Conservation (phyloP, 2,113 vertebrate species). For the Phyllostomus discolor region DNA sequence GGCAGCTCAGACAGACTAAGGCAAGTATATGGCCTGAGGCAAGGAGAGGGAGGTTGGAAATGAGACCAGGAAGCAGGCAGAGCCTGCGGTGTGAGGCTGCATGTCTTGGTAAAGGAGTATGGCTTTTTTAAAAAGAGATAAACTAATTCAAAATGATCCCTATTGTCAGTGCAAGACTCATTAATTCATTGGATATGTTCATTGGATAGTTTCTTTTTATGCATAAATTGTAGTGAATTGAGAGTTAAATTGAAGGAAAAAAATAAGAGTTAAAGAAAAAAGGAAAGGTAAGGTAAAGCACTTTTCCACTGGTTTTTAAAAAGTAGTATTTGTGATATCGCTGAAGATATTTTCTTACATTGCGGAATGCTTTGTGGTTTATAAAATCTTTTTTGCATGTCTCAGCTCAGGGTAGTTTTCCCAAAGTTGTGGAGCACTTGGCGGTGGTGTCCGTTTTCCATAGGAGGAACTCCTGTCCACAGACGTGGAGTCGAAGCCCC, state of each 20-base stretch:
- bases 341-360: neutral
- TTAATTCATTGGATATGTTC: neutral
- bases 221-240: neutral
- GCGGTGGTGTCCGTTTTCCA: neutral
- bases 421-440: neutral
- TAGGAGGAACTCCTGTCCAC: neutral
- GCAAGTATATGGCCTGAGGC: neutral
- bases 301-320: neutral
- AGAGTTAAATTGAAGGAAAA: neutral
- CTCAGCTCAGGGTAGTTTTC: neutral
- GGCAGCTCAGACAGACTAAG: neutral
- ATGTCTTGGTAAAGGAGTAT: neutral
- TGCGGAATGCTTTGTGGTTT: neutral
- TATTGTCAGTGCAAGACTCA: neutral
- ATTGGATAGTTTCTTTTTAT: neutral
- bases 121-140: neutral
- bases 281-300: neutral
- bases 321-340: neutral
- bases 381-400: neutral
- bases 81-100: neutral
- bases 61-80: neutral
- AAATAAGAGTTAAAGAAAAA: neutral
- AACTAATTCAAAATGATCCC: neutral
- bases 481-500: neutral
- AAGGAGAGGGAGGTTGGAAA: neutral